Percentiles rank a stretch among this genome's conserved stretches.
These are phyloP conservation scores for Pangasius macronema DNA, from an alignment of 2,797 vertebrate species.

Conservation along the genomic window DNA sequence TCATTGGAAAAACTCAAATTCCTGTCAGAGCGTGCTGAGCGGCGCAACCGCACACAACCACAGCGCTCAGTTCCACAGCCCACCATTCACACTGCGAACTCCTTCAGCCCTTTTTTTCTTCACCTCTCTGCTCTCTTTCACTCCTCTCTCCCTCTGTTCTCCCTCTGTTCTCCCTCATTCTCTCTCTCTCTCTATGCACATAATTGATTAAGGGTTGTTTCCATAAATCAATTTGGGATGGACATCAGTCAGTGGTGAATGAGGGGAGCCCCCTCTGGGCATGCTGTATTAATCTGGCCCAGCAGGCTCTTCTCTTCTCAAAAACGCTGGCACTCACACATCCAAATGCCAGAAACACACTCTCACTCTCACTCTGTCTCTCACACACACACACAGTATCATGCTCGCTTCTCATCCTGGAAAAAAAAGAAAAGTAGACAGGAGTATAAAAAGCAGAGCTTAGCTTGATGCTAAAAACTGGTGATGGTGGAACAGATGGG, in stretches of 20 bases:
- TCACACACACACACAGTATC: constrained; percentile 31
- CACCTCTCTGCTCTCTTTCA: constrained; percentile 51
- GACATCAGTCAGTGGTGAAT: constrained; percentile 99
- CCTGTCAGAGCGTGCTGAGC: constrained; percentile 9
- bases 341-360: constrained; percentile 34
- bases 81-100: constrained; percentile 31
- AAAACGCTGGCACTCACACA: constrained; percentile 46
- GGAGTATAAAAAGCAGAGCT: constrained; percentile 51
- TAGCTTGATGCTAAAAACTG: constrained; percentile 47
- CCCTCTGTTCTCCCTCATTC: constrained; percentile 45
- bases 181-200: constrained; percentile 87
- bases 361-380: constrained; percentile 10
- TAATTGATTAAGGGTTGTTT: constrained; percentile 97
- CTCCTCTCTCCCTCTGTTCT: constrained; percentile 63
- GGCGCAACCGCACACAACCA: constrained; percentile 35
- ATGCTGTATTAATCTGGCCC: constrained; percentile 56
- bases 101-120: constrained; percentile 49
- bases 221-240: constrained; percentile 99
- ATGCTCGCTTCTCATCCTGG: constrained; percentile 48
- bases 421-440: constrained; percentile 56
- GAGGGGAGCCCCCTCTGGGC: constrained; percentile 67
- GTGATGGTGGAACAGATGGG: constrained; percentile 29
- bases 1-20: constrained; percentile 4
- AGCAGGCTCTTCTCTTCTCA: constrained; percentile 54
- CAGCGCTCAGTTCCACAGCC: constrained; percentile 34